phyloP scores from a whole-genome alignment of 1,140 invertebrate species.

The Hyposmocoma kahamanoa region DNA sequence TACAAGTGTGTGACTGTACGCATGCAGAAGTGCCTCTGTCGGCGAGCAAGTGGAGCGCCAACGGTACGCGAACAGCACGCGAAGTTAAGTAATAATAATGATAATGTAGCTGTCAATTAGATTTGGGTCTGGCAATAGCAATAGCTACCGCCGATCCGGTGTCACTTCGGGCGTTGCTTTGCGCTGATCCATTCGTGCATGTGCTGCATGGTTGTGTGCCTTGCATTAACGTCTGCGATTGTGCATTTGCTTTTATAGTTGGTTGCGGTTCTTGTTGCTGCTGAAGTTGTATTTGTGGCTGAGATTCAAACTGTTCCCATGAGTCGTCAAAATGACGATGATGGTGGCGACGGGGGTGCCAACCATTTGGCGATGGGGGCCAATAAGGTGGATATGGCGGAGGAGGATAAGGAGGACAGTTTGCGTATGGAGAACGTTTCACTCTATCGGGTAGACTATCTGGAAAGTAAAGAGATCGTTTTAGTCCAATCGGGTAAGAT shows the following conservation, averaged over 20 bases:
- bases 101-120: too few relatives aligned
- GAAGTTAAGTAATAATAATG: too few relatives aligned
- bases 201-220: conserved; percentile 9
- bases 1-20: too few relatives aligned
- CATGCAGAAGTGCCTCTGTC: too few relatives aligned
- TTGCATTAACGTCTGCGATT: background rate
- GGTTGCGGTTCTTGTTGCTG: background rate
- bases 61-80: too few relatives aligned
- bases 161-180: conserved; percentile 38
- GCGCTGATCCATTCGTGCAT: conserved; percentile 16
- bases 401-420: conserved; percentile 2
- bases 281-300: background rate
- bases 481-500: too few relatives aligned
- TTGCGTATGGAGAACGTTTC: conserved; percentile 27
- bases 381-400: conserved; percentile 16
- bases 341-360: conserved; percentile 16
- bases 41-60: too few relatives aligned
- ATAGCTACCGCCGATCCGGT: conserved; percentile 38
- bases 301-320: too few relatives aligned
- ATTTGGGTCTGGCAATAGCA: conserved; percentile 26
- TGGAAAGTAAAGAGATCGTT: background rate
- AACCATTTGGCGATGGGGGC: conserved; percentile 23
- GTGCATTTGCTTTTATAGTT: background rate
- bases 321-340: conserved; percentile 14
- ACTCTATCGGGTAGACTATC: conserved; percentile 14